A percentile compares a stretch with the other conserved stretches of the same genome.
Conservation (phyloP, 2,113 vertebrate species). For the Catagonus wagneri region DNA sequence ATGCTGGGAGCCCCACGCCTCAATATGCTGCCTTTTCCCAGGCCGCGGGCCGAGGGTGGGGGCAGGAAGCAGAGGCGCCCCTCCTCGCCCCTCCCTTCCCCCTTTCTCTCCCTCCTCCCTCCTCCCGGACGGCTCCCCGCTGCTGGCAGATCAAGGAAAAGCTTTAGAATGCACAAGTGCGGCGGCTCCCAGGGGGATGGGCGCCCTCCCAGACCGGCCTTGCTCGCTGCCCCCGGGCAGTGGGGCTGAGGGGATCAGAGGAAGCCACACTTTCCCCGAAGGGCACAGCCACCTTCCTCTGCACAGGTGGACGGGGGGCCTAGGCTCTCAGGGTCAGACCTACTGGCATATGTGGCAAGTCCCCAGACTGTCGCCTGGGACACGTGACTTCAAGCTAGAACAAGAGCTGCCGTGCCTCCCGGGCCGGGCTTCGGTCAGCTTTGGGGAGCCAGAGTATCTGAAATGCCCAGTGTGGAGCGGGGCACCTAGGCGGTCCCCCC, state of each 20-base stretch:
- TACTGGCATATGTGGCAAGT: not conserved
- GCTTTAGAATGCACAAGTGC: not conserved
- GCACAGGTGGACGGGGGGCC: not conserved
- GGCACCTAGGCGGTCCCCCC: too few species aligned
- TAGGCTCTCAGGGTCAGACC: not conserved
- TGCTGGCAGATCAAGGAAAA: not conserved
- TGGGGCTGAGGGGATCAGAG: rapidly evolving
- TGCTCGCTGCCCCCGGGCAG: not conserved
- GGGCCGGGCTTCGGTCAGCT: not conserved
- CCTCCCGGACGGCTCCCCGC: not conserved
- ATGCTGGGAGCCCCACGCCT: slow-evolving; percentile 81
- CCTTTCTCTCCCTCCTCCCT: not conserved
- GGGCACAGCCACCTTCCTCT: not conserved
- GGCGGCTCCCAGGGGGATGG: rapidly evolving
- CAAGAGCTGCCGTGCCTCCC: rapidly evolving
- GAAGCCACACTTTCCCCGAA: not conserved
- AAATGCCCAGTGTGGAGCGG: not conserved
- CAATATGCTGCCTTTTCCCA: slow-evolving; percentile 87
- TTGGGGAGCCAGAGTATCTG: not conserved
- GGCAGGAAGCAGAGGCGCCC: slow-evolving; percentile 81
- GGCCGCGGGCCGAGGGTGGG: slow-evolving; percentile 52
- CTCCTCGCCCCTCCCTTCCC: not conserved
- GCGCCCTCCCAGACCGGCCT: not conserved
- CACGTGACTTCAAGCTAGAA: not conserved
- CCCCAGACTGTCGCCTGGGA: not conserved